Evolutionary conservation across 2,888 invertebrate species (phyloP).

Genomic region (Galerucella pusilla): DNA sequence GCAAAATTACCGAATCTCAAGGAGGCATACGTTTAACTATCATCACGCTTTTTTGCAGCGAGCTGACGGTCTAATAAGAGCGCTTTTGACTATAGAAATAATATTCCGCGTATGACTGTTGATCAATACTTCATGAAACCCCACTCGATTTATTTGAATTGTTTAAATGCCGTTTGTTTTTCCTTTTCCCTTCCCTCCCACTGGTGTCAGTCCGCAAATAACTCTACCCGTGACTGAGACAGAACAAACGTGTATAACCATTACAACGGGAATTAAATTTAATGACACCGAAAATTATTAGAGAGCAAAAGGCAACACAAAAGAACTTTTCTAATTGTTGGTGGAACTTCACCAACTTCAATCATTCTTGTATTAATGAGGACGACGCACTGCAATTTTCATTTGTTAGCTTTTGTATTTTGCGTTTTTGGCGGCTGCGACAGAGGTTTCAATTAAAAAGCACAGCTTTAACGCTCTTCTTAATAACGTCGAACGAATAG

Average conservation of each 20-base stretch:
- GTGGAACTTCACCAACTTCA: constrained; percentile 48
- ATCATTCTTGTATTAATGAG: constrained; percentile 47
- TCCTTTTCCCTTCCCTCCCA: not conserved
- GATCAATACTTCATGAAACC: no score
- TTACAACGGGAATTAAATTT: constrained; percentile 59
- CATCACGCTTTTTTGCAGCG: no score
- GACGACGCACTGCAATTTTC: constrained; percentile 43
- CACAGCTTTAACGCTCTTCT: constrained; percentile 5
- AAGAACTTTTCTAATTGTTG: constrained; percentile 50
- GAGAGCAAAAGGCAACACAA: constrained; percentile 54
- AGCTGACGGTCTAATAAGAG: no score
- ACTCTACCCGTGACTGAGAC: constrained; percentile 40
- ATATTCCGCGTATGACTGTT: no score
- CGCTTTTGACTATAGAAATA: no score
- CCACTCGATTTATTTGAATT: not conserved
- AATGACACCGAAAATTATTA: constrained; percentile 58
- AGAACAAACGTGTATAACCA: constrained; percentile 57
- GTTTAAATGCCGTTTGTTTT: not conserved
- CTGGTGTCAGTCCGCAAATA: constrained; percentile 32
- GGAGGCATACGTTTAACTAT: no score
- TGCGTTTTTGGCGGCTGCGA: constrained; percentile 27
- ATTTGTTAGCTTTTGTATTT: constrained; percentile 36
- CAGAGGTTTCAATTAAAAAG: constrained; percentile 24
- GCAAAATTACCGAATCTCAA: no score
- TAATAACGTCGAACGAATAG: not conserved